Percentiles rank a stretch among this genome's conserved stretches.
These are phyloP conservation scores for Ciona savignyi DNA, from an alignment of 23 tunicate species.

Conservation along the genomic window DNA sequence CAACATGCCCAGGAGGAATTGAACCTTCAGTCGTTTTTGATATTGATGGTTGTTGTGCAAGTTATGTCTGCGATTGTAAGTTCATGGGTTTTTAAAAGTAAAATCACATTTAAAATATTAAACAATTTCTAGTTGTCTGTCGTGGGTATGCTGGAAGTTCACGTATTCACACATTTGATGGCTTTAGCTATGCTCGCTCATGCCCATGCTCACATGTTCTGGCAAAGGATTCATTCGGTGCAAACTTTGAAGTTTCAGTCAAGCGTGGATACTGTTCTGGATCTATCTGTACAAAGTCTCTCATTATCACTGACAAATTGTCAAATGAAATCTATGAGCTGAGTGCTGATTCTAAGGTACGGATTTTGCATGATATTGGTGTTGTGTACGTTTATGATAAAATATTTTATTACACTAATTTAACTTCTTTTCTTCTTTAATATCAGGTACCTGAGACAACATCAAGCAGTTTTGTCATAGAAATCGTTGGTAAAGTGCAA, in stretches of 20 bases:
- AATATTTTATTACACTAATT: background rate
- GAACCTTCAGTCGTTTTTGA: constrained; percentile 79
- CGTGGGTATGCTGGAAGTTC: constrained; percentile 90
- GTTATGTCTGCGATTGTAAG: constrained; percentile 95
- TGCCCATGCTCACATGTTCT: constrained; percentile 92
- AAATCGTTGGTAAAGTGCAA: constrained; percentile 4
- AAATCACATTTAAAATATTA: background rate
- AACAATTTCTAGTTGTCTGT: constrained; percentile 52
- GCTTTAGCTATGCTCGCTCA: constrained; percentile 68
- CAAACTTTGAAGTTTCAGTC: constrained; percentile 78
- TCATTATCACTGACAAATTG: constrained; percentile 38
- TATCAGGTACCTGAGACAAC: too few relatives aligned
- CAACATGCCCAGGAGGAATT: constrained; percentile 51
- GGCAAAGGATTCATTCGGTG: constrained; percentile 71
- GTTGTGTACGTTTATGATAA: too few relatives aligned
- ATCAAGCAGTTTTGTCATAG: constrained; percentile 39
- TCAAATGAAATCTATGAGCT: background rate
- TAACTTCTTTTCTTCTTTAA: too few relatives aligned
- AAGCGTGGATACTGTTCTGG: constrained; percentile 57
- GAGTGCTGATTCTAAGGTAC: background rate
- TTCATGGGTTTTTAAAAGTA: background rate
- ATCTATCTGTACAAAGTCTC: constrained; percentile 68
- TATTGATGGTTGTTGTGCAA: constrained; percentile 80
- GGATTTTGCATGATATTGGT: too few relatives aligned
- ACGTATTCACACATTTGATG: constrained; percentile 83